These are phyloP conservation scores for Liopterus haemorrhoidalis DNA, from an alignment of 2,888 invertebrate species.

Conservation along the genomic window DNA sequence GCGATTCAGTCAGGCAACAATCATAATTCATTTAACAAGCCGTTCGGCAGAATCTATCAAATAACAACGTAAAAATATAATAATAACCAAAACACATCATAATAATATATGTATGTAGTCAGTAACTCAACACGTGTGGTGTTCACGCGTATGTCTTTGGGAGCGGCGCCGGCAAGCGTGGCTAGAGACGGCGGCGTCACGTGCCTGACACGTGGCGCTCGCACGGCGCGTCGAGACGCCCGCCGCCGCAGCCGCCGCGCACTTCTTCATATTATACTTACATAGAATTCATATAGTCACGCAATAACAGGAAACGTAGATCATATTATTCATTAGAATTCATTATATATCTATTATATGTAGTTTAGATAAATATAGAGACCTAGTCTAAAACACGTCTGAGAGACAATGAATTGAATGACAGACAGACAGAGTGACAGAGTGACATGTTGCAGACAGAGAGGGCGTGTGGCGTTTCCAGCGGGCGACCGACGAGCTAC, in stretches of 20 bases:
- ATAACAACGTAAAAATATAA: slow-evolving; percentile 39
- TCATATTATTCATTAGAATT: slow-evolving; percentile 34
- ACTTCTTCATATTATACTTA: no score
- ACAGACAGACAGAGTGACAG: no score
- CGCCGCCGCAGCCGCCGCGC: slow-evolving; percentile 6
- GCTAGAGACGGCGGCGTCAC: slow-evolving; percentile 29
- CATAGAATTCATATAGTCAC: slow-evolving; percentile 45
- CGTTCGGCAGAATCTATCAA: slow-evolving; percentile 27
- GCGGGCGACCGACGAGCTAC: no score
- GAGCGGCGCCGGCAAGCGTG: slow-evolving; percentile 15
- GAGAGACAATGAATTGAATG: no score
- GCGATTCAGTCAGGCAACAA: slow-evolving; percentile 45
- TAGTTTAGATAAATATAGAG: slow-evolving; percentile 21
- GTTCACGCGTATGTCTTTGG: slow-evolving; percentile 39
- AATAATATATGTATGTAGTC: slow-evolving; percentile 38
- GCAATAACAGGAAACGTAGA: slow-evolving; percentile 50
- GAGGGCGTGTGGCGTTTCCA: slow-evolving; percentile 11
- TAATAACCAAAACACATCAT: slow-evolving; percentile 37
- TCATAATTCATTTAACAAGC: slow-evolving; percentile 46
- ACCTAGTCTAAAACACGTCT: no score
- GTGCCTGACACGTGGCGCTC: slow-evolving; percentile 30
- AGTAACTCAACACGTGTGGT: slow-evolving; percentile 42
- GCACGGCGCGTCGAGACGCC: slow-evolving; percentile 17
- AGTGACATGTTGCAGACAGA: slow-evolving; percentile 10
- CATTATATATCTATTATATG: slow-evolving; percentile 22